Conservation (phyloP, 2,113 vertebrate species). For the Oreocharis arfaki region DNA sequence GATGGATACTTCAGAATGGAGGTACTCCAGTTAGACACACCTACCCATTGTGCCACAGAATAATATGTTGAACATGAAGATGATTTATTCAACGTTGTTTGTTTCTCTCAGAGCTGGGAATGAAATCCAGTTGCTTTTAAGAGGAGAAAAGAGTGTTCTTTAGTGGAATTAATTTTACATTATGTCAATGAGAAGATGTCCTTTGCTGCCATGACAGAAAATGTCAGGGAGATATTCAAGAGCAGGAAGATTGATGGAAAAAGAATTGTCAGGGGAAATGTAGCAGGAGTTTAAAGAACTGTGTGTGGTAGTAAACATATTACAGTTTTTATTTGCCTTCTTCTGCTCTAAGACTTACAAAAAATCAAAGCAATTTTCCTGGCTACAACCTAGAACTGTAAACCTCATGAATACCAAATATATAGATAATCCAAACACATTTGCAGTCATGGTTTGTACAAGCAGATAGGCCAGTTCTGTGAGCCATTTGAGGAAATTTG, state of each 20-base stretch:
- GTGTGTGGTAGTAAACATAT: not conserved
- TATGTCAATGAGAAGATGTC: constrained; percentile 36
- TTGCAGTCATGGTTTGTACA: not conserved
- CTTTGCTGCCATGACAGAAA: constrained; percentile 51
- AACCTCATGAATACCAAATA: constrained; percentile 52
- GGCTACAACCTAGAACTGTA: not conserved
- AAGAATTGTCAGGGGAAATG: constrained; percentile 41
- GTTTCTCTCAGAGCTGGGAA: not conserved
- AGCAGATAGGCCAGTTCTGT: not conserved
- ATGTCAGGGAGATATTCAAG: constrained; percentile 28
- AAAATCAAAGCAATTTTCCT: constrained; percentile 30
- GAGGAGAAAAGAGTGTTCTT: constrained; percentile 1
- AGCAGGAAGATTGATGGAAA: constrained; percentile 11
- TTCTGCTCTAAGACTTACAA: constrained; percentile 18
- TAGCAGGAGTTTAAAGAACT: constrained; percentile 33
- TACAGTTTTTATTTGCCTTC: constrained; percentile 52
- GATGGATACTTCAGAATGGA: not conserved
- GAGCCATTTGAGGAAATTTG: not conserved
- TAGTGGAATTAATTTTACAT: constrained; percentile 42
- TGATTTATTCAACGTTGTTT: not conserved
- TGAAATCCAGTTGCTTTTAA: not conserved
- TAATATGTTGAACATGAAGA: constrained; percentile 8
- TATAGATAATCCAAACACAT: not conserved
- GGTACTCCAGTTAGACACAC: not conserved
- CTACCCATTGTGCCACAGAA: not conserved